A percentile compares a stretch with the other conserved stretches of the same genome.
phyloP scores from a whole-genome alignment of 2,113 vertebrate species.

The Cervus canadensis region DNA sequence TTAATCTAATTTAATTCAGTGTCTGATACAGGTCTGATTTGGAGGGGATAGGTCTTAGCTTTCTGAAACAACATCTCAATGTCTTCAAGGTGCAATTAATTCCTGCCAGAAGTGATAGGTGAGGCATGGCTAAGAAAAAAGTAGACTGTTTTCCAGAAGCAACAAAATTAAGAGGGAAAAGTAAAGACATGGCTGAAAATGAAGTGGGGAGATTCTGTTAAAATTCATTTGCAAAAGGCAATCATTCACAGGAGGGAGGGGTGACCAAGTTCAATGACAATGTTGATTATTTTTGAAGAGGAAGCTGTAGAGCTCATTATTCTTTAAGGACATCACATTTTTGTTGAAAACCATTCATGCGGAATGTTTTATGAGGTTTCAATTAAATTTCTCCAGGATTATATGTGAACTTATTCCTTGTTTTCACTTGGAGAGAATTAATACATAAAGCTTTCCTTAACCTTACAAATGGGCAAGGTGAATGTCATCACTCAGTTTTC shows the following conservation, averaged over 20 bases:
- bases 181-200: neutral
- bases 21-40: neutral
- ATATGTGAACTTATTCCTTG: slow-evolving; percentile 44
- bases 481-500: slow-evolving; percentile 11
- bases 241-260: neutral
- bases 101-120: neutral
- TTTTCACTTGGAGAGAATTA: slow-evolving; percentile 23
- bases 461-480: slow-evolving; percentile 19
- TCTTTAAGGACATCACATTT: slow-evolving; percentile 24
- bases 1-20: neutral
- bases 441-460: neutral
- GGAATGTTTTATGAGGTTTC: slow-evolving; percentile 16
- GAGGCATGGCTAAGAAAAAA: neutral
- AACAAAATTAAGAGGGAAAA: neutral
- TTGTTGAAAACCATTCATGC: slow-evolving; percentile 11
- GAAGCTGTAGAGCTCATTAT: neutral
- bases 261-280: slow-evolving; percentile 4
- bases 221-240: slow-evolving; percentile 20
- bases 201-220: neutral
- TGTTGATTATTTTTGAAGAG: neutral
- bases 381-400: slow-evolving; percentile 42
- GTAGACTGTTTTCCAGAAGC: neutral
- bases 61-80: neutral
- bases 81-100: neutral
- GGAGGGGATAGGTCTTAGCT: neutral